Base-by-base conservation (phyloP, 2,113 vertebrate species). In the Lepidothrix coronata region DNA sequence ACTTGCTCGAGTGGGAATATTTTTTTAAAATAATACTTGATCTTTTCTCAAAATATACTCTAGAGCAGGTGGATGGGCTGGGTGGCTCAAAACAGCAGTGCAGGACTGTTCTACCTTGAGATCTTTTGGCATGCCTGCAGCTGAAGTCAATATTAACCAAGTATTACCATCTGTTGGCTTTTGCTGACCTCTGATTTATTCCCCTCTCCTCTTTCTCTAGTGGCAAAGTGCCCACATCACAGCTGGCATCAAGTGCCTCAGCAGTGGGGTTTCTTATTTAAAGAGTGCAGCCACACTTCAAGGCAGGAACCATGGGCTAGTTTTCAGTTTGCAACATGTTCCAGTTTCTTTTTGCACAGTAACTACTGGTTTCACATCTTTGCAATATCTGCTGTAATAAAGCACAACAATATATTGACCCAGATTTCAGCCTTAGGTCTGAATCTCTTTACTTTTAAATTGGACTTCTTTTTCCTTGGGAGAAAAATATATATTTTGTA, bases 31-130 rank as follows among this genome's bases (percentile, higher is more conserved):
- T 66, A 84, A 51, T 43, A 61, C 84, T 96, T 95, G 49, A 44
- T 87, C 35, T 92, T 79, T 95, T 89, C 75, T 96, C 58, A 95
- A 92, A 96, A 95, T 85, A 73, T 28, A 78, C 58, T 95, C 21
- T 37, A 31, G 61, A 96, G 80, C 93, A 91, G 91, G 85, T 86
- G 66, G 43, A 92, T 93, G 28, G 52, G 41, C 82, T 73, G 22
- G 20, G 27, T 78, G 74, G 37, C 43, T 90, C 65, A 54, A 51
- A 75, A 93, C 24, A 19, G 65, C 92, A 55, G 39, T 4, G 8
- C 0, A 0, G 48, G 48, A 46, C 68, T 65, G 21, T 18, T 85
- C 58, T 77, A 58, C 88, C 46, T 91, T 7, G 7, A 86, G n/a
- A 85, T 76, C 68, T 55, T 55, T 73, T 52, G 9, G 12, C 43